Conservation (phyloP, 2,113 vertebrate species). For the human (Homo sapiens) region DNA sequence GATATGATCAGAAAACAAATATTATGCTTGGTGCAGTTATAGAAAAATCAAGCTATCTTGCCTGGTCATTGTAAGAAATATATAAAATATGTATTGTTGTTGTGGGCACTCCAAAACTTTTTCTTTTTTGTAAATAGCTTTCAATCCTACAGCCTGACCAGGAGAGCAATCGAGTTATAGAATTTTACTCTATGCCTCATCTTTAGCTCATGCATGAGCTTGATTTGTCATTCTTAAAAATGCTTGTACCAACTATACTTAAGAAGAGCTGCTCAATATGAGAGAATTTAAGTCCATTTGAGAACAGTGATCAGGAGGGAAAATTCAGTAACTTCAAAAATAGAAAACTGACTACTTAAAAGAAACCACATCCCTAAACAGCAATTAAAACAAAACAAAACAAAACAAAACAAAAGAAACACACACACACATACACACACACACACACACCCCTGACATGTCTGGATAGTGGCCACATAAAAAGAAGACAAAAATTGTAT, state of each 20-base stretch:
- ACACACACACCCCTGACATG: not conserved
- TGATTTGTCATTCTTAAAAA: conserved; percentile 21
- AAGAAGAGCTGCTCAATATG: not conserved
- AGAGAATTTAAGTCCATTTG: not conserved
- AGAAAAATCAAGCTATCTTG: conserved; percentile 4
- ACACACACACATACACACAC: not conserved
- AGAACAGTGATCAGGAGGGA: not conserved
- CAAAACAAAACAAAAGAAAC: not conserved
- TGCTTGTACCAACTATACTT: not conserved
- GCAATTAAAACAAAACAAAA: conserved; percentile 10
- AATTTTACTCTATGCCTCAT: not conserved
- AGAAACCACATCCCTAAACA: not conserved
- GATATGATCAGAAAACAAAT: conserved; percentile 26
- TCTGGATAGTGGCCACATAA: not conserved
- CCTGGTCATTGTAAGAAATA: conserved; percentile 1
- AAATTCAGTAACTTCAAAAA: not conserved
- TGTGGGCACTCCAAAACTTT: not conserved
- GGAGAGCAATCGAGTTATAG: not conserved
- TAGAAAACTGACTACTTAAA: conserved; percentile 11
- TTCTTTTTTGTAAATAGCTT: conserved; percentile 34
- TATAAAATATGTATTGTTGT: not conserved
- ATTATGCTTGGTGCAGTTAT: not conserved
- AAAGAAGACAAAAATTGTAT: not conserved
- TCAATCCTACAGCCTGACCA: not conserved
- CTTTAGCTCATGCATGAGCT: not conserved